Evolutionary conservation across 1,140 invertebrate genomes (phyloP), one percentile per base, ranked within the genome.

Genomic region (Zaprionus ornatus): DNA sequence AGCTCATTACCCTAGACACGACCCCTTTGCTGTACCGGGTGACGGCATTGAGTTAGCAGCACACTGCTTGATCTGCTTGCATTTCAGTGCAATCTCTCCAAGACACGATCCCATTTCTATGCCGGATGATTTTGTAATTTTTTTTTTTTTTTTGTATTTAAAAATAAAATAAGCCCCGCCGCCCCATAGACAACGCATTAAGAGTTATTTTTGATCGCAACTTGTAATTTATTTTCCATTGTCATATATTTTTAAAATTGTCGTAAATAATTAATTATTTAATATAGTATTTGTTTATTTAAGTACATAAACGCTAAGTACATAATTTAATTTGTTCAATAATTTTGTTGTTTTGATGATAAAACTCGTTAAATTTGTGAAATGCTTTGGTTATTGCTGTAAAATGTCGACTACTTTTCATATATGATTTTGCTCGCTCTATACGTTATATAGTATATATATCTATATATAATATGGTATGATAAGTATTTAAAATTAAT

Each of bases 331-430:
- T 75, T 75, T 75, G 73, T 64, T 75, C 73, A 75, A 75, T 71
- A 50, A 75, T 60, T 64, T 66, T 74, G 50, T 40, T 37, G 32
- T 60, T 50, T 57, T 68, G 21, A 52, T 68, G 15, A 52, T 61
- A 66, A 75, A 74, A 74, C 60, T 74, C 61, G 42, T 69, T 55
- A 65, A 74, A 56, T 65, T 45, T 74, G 29, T 76, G 74, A 88
- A 88, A 90, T 88, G 84, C 84, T 88, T 88, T 88, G 84, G 84
- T 88, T 88, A 88, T 88, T 88, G 84, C 84, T 88, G 84, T 88
- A 88, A 87, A 82, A 84, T 80, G 81, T 88, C 79, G 74, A 79
- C 85, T 88, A 88, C 77, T 67, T 77, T 69, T 83, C 65, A 63
- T 77, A 40, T 76, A 50, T 21, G 9, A 32, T 32, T 32, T 32